These are phyloP conservation scores for Mohoua ochrocephala DNA, from an alignment of 2,113 vertebrate genomes.

Conservation along the genomic window DNA sequence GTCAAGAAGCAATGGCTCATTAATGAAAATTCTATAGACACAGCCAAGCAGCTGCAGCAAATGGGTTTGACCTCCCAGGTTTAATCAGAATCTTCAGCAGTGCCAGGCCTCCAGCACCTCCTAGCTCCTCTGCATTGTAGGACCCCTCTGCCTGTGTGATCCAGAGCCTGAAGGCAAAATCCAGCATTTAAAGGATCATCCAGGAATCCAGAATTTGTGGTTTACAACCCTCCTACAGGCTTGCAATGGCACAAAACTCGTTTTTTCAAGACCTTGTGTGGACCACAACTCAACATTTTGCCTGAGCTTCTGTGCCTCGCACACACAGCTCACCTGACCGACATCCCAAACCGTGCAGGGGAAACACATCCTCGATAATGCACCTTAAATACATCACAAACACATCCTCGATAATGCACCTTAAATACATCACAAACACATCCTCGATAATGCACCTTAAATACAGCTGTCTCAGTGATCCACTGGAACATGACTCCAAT, in stretches of 20 bases:
- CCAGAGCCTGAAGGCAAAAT: neutral
- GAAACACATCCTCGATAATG: fast-evolving
- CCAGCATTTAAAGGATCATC: fast-evolving
- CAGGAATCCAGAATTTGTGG: neutral
- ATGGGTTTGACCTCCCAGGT: neutral
- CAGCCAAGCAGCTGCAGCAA: neutral
- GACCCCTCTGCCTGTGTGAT: neutral
- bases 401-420: fast-evolving
- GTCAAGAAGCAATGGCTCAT: neutral
- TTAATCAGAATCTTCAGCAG: neutral
- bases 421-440: neutral
- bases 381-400: neutral
- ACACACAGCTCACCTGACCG: neutral
- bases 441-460: fast-evolving
- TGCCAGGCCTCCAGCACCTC: neutral
- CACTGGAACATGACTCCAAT: fast-evolving
- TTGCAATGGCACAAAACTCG: fast-evolving
- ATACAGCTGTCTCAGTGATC: fast-evolving
- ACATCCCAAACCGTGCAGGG: fast-evolving
- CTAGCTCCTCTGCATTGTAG: fast-evolving
- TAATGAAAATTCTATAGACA: neutral
- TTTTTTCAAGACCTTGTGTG: fast-evolving
- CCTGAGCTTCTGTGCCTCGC: too few relatives aligned
- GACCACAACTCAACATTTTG: neutral
- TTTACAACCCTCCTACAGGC: neutral